Evolutionary conservation across 2,797 vertebrate genomes (phyloP), one percentile per base, ranked within the genome.

Genomic region (Vespertilio murinus): DNA sequence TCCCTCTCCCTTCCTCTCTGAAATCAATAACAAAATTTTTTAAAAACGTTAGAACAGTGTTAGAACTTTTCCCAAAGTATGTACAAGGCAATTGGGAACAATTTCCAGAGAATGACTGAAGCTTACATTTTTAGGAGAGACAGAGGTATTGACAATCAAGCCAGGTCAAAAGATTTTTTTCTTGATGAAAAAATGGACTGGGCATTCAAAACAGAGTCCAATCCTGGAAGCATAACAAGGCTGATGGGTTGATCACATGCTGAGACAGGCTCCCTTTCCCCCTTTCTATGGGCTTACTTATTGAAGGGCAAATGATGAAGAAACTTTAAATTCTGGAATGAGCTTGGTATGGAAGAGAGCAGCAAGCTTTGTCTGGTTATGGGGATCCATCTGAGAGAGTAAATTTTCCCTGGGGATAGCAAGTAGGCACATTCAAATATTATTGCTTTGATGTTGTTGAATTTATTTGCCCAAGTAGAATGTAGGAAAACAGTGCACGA

Each of bases 401-500:
- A 45, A 28, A 56, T 77, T 93, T 91, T 89, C 70, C 61, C 2
- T 71, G 45, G 64, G 25, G 14, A 73, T 6, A 33, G 22, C 22
- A 79, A 74, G 17, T n/a, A 85, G 79, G 91, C 47, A n/a, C n/a
- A 65, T 80, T 59, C 73, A 75, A 83, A 79, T 94, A 91, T 94
- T 92, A 80, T 88, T 82, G 74, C 42, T 79, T 95, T 93, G 88
- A 30, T 80, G 78, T 73, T 91, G 61, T 56, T 86, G 74, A 74
- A 92, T 91, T 96, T 94, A 84, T 96, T 95, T 90, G 49, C 33
- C 38, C 74, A 71, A 75, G 49, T 33, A 71, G 9, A 81, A 69
- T 75, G 73, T 79, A 92, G 65, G 65, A 86, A 95, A 88, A 45
- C 59, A n/a, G 28, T 13, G 8, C 33, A 83, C 59, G 25, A 65